phyloP scores from a whole-genome alignment of 2,797 vertebrate genomes.

The Pangasius larnaudii region DNA sequence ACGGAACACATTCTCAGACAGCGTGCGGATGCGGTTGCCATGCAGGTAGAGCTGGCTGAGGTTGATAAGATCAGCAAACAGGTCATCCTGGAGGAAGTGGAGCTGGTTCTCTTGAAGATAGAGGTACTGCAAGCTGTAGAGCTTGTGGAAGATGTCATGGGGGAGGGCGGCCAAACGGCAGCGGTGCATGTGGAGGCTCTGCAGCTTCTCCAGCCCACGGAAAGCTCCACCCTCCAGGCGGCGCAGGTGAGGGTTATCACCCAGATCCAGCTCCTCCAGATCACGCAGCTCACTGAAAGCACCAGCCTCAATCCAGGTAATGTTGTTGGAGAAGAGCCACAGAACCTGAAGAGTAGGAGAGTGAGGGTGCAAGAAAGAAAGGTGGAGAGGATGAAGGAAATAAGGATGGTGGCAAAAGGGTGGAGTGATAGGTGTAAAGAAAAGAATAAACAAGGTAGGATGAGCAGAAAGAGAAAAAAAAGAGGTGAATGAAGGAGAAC shows the following conservation, averaged over 20 bases:
- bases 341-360: conserved; percentile 75
- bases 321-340: conserved; percentile 98
- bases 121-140: conserved; percentile 96
- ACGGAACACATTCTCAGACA: conserved; percentile 91
- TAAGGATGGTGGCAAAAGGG: not conserved
- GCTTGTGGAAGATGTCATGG: conserved; percentile 89
- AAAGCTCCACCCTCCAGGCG: conserved; percentile 92
- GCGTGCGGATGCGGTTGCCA: conserved; percentile 90
- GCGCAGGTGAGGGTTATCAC: conserved; percentile 91
- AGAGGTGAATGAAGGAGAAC: not conserved
- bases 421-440: not conserved
- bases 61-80: conserved; percentile 94
- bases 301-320: conserved; percentile 92
- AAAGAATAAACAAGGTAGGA: not conserved
- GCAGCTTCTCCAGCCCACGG: conserved; percentile 91
- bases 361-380: not conserved
- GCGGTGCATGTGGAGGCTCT: conserved; percentile 95
- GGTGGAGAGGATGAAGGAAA: not conserved
- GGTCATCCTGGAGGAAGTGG: conserved; percentile 93
- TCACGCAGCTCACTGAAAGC: conserved; percentile 93
- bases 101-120: conserved; percentile 97
- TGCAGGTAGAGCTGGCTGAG: conserved; percentile 95
- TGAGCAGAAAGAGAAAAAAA: not conserved
- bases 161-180: conserved; percentile 90
- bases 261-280: conserved; percentile 95